These are phyloP conservation scores for Mandrillus leucophaeus DNA, from an alignment of 2,113 vertebrate species.

Conservation along the genomic window DNA sequence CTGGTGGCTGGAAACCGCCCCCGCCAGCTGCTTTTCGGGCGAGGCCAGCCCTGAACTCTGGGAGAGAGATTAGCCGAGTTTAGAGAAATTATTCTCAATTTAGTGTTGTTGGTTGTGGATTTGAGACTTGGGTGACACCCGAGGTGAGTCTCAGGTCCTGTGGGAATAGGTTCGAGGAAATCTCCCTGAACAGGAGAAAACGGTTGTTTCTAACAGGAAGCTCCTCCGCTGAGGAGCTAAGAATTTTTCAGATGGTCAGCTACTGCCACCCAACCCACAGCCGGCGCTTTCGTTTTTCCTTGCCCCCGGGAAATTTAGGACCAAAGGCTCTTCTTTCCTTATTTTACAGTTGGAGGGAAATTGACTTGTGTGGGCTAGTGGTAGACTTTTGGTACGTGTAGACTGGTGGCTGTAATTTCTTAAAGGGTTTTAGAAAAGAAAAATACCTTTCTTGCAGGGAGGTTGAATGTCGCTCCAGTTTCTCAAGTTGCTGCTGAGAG, in stretches of 20 bases:
- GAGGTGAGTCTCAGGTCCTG: not conserved
- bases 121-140: not conserved
- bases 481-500: not conserved
- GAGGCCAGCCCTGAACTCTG: not conserved
- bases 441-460: not conserved
- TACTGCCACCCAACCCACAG: not conserved
- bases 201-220: not conserved
- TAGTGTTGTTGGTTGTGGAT: not conserved
- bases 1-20: not conserved
- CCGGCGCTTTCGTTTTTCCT: not conserved
- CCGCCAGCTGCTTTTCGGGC: not conserved
- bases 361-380: too few species aligned
- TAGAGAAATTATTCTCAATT: not conserved
- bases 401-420: not conserved
- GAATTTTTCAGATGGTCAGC: not conserved
- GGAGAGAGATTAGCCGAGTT: not conserved
- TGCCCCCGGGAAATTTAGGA: not conserved
- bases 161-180: not conserved
- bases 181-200: not conserved
- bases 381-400: not conserved
- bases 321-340: not conserved
- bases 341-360: not conserved
- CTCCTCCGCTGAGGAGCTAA: not conserved
- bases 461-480: not conserved
- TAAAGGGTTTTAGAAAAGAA: not conserved